Base-by-base conservation (phyloP, 1,140 invertebrate species). In the Scaptomyza pallida region DNA sequence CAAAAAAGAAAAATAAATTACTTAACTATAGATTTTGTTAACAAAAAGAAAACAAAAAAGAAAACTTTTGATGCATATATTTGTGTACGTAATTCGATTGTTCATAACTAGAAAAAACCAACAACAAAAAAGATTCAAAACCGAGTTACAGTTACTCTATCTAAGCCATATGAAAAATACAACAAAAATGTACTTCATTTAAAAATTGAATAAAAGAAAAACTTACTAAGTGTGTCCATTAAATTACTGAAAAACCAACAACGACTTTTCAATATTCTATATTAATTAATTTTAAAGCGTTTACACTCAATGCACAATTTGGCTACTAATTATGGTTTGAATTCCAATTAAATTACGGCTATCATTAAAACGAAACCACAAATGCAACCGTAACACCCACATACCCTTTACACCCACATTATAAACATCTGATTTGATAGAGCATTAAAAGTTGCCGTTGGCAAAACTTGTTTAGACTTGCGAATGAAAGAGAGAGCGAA, bases 21-120 rank as follows among this genome's bases (percentile, higher is more conserved):
- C 54, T 67, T 62, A 63, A 55, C 54, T 73, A 61, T 65, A 68
- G 50, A 61, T 68, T 69, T 62, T 69, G 64, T 68, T 69, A 69
- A 43, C 33, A 4, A 61, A 16, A 30, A 8, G 19, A 26, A 37
- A 30, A 30, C 0, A 9, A 30, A 60, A 81, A 69, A 61, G 50
- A 40, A 60, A 64, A 61, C 64, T 80, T 80, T 79, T 79, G 52
- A 80, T 71, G 69, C 45, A 71, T 59, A 67, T 86, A 86, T 80
- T 86, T 80, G 81, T 86, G 74, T 81, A 88, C 78, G 81, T 86
- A 81, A 81, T 88, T 86, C 74, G 50, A 82, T 65, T 86, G 81
- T 78, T 81, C 77, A 59, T 74, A 55, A 54, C 13, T 30, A 61
- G 50, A 43, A 26, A 43, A 26, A n/a, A n/a, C n/a, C n/a, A n/a